Evolutionary conservation across 2,113 vertebrate species (phyloP).

Genomic region (Rhinichthys klamathensis): DNA sequence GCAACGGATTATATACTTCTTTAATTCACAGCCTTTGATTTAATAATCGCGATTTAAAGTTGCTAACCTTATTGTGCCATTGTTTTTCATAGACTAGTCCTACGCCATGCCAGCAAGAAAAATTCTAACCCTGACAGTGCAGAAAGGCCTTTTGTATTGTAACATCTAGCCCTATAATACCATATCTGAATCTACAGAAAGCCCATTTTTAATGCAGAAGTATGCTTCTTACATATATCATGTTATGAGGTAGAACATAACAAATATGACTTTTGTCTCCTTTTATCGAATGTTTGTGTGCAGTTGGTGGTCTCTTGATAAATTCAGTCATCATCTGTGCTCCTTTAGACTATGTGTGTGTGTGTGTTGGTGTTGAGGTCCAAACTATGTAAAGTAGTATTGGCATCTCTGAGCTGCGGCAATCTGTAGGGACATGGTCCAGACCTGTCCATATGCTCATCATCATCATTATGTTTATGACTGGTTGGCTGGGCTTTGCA

Average conservation of each 20-base stretch:
- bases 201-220: not conserved
- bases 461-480: constrained; percentile 60
- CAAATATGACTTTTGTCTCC: not conserved
- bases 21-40: no score
- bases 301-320: not conserved
- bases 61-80: not conserved
- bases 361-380: constrained; percentile 10
- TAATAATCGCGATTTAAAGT: no score
- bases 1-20: no score
- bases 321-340: not conserved
- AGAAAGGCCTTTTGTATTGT: not conserved
- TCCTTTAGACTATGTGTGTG: constrained; percentile 6
- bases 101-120: not conserved
- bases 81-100: not conserved
- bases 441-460: constrained; percentile 55
- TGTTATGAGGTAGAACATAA: not conserved
- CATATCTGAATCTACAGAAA: not conserved
- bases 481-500: constrained; percentile 38
- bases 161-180: not conserved
- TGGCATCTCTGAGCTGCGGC: constrained; percentile 35
- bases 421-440: constrained; percentile 41
- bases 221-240: not conserved
- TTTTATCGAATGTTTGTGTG: not conserved
- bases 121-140: not conserved
- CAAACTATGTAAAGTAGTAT: constrained; percentile 23